Evolutionary conservation across 2,888 invertebrate genomes (phyloP), one percentile per base, ranked within the genome.

Genomic region (Scaptomyza parva): DNA sequence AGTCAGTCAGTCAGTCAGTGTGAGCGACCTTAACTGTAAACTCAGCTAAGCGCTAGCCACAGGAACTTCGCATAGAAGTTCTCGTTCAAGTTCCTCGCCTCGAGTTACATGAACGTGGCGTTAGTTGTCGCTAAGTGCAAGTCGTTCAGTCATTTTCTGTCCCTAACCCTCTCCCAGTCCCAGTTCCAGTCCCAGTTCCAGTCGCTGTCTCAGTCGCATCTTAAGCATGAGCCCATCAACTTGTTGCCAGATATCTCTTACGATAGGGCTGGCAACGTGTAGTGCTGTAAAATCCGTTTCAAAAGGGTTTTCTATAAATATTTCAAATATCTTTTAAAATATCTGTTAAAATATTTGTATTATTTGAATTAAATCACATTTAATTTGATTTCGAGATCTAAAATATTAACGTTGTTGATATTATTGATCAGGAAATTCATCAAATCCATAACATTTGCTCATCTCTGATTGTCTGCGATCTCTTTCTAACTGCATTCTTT

Each of bases 11-110:
- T 17, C n/a, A 54, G 58, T 53, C 65, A 63, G 62, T 70, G 74
- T 71, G 76, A 71, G 61, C 86, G 88, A 88, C 89, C 88, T 89
- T 88, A 88, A 88, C 88, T 88, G 88, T 89, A 88, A 82, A 81
- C 61, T 30, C 28, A 8, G 35, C 35, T n/a, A 14, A 14, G 14
- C 14, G 35, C 14, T 39, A 73, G 71, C 72, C 81, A 57, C 65
- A 79, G 68, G n/a, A n/a, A 75, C 83, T n/a, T n/a, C 75, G 67
- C 80, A 76, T 73, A 66, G 37, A 66, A 66, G 75, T 88, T 83
- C 79, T 45, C 43, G 63, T 71, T 76, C 72, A 70, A 71, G 71
- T 72, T 78, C 70, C 72, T 65, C 53, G 57, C 76, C 65, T 73
- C 66, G 53, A 79, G 86, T 84, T 86, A 86, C 84, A 81, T 77